These are phyloP conservation scores for Poecilia velifera DNA, from an alignment of 2,797 vertebrate genomes.

Conservation along the genomic window DNA sequence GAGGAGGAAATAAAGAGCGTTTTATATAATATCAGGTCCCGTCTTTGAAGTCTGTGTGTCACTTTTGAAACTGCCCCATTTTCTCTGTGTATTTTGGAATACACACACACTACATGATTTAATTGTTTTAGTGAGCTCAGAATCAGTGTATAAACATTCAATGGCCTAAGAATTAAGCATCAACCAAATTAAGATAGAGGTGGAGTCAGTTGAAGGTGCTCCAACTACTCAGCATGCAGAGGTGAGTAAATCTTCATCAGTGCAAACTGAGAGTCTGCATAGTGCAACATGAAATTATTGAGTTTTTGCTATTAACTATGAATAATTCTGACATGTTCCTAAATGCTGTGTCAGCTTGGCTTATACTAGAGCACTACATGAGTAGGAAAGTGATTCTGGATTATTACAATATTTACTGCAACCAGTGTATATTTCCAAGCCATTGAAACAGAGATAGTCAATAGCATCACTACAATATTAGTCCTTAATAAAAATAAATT, in stretches of 20 bases:
- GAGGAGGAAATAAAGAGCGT: background rate
- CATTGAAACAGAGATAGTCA: background rate
- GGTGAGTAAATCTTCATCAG: background rate
- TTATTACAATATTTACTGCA: no score
- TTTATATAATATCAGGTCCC: background rate
- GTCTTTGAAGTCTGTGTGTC: background rate
- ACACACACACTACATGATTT: background rate
- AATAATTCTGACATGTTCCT: no score
- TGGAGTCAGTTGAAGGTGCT: background rate
- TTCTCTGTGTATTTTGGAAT: background rate
- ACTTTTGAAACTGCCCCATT: background rate
- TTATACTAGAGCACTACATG: background rate
- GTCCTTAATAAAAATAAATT: no score
- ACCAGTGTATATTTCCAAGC: background rate
- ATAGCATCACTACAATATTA: background rate
- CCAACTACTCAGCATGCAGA: background rate
- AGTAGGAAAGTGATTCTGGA: background rate
- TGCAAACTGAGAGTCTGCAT: background rate
- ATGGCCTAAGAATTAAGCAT: background rate
- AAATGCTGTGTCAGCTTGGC: background rate
- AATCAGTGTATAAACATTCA: background rate
- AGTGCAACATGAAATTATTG: background rate
- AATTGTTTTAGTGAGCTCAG: background rate
- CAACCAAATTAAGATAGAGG: background rate
- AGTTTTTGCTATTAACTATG: background rate